Evolutionary conservation across 2,797 vertebrate genomes (phyloP).

Genomic region (Coranthus polyacanthus): DNA sequence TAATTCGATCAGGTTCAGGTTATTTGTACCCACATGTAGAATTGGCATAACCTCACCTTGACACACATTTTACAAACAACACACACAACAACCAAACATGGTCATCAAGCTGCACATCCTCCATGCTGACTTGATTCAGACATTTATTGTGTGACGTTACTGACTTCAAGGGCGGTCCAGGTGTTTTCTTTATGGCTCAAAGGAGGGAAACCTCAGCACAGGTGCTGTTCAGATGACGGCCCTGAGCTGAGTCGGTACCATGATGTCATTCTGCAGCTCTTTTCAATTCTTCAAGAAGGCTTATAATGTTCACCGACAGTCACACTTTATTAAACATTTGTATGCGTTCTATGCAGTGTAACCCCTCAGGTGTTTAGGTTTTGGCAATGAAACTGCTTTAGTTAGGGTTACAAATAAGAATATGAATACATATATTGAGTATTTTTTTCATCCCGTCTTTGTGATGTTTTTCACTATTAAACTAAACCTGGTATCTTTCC

Average conservation of each 20-base stretch:
- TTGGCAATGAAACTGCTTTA: no score
- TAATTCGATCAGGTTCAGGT: no score
- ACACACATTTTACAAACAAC: no score
- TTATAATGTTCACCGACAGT: background rate
- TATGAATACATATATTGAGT: no score
- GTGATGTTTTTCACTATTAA: no score
- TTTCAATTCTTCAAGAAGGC: background rate
- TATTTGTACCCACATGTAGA: no score
- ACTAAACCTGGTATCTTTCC: no score
- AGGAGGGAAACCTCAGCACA: conserved; percentile 37
- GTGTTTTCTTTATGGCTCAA: conserved; percentile 48
- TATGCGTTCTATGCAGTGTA: background rate
- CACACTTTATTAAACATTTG: background rate
- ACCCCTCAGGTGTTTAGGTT: no score
- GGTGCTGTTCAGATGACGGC: conserved; percentile 38
- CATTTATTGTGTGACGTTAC: conserved; percentile 26
- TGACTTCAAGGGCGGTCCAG: conserved; percentile 37
- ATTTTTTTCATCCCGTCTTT: no score
- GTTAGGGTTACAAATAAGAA: no score
- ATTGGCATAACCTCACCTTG: no score
- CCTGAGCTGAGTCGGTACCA: conserved; percentile 18
- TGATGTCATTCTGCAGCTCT: conserved; percentile 33
- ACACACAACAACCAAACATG: background rate
- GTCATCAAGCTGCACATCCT: background rate
- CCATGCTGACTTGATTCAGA: background rate